These are phyloP conservation scores for Caenorhabditis latens DNA, from an alignment of 1,140 invertebrate genomes.

Conservation along the genomic window DNA sequence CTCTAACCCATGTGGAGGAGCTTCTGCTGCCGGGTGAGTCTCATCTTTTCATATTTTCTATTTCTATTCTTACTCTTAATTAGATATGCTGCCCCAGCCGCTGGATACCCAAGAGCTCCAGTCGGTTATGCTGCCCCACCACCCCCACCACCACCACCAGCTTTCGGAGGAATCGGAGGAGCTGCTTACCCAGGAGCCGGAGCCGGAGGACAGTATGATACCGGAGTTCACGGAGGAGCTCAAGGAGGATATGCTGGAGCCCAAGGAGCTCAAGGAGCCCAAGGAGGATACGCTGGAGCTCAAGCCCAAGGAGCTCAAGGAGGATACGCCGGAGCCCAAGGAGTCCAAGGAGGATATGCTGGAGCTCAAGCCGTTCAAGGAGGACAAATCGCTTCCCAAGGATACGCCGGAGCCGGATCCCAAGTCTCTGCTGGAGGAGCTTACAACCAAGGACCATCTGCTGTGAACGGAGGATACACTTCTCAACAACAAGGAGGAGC, in stretches of 20 bases:
- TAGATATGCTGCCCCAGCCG: constrained; percentile 56
- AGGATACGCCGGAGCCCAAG: constrained; percentile 33
- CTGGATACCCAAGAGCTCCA: constrained; percentile 54
- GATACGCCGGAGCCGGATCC: constrained; percentile 40
- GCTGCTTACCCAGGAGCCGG: constrained; percentile 18
- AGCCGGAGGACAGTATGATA: constrained; percentile 40
- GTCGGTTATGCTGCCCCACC: constrained; percentile 44
- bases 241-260: constrained; percentile 56
- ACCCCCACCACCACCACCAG: constrained; percentile 55
- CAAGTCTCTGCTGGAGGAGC: constrained; percentile 17
- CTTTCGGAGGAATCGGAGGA: constrained; percentile 51
- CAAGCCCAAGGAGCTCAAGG: constrained; percentile 11
- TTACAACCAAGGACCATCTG: constrained; percentile 49
- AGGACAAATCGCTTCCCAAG: constrained; percentile 42
- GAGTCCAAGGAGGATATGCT: constrained; percentile 47
- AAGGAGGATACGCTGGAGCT: constrained; percentile 37
- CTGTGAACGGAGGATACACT: constrained; percentile 51
- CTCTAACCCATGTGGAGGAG: constrained; percentile 58
- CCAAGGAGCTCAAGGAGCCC: constrained; percentile 38
- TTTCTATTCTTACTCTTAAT: neutral
- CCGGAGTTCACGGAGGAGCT: constrained; percentile 17
- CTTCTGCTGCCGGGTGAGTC: constrained; percentile 58
- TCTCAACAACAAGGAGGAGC: constrained; percentile 42
- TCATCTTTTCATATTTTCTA: neutral
- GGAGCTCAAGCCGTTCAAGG: neutral